These are phyloP conservation scores for Ondatra zibethicus DNA, from an alignment of 2,113 vertebrate genomes.

Conservation along the genomic window DNA sequence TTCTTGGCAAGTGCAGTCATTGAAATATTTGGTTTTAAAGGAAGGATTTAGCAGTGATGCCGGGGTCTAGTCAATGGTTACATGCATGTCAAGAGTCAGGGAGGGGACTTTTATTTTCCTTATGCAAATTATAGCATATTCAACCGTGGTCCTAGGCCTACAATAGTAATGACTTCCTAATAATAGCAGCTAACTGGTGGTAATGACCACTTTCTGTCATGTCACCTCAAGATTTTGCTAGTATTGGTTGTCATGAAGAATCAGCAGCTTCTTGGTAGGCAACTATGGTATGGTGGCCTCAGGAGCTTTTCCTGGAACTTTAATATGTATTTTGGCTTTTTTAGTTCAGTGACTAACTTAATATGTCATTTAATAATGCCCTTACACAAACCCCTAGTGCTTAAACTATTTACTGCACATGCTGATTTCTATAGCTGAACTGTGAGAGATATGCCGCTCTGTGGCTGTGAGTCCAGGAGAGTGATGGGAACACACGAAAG, in stretches of 20 bases:
- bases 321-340: constrained; percentile 1
- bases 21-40: not conserved
- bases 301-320: not conserved
- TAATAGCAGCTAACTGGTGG: not conserved
- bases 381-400: not conserved
- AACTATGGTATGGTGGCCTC: not conserved
- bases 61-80: not conserved
- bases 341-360: not conserved
- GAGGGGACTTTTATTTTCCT: not conserved
- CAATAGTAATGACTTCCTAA: not conserved
- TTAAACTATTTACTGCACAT: not conserved
- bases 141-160: not conserved
- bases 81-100: not conserved
- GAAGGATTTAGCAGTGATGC: not conserved
- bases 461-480: not conserved
- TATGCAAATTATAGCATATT: not conserved
- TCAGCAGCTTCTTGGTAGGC: not conserved
- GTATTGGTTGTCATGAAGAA: not conserved
- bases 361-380: not conserved
- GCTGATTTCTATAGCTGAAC: not conserved
- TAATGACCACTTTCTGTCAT: not conserved
- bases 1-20: not conserved
- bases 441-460: not conserved
- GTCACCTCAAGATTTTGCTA: not conserved
- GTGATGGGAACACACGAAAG: not conserved